Evolutionary conservation across 2,113 vertebrate species (phyloP), one percentile per base, ranked within the genome.

Genomic region (Hydropotes inermis): DNA sequence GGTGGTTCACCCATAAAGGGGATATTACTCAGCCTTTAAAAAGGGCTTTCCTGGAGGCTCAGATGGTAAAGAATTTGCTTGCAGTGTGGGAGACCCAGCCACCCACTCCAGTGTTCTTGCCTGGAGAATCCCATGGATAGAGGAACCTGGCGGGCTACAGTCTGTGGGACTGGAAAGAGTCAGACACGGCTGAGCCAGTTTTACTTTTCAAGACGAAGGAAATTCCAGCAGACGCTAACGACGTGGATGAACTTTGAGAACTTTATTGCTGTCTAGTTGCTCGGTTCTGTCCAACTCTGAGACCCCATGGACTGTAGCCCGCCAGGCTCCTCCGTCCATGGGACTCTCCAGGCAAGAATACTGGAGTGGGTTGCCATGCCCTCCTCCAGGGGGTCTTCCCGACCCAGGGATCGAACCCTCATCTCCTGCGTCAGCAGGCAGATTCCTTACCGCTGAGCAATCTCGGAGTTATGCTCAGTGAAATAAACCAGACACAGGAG

Each of bases 211-310:
- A 67, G 33, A 67, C 7, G 16, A 17, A 67, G 33, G 61, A 19
- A 0, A 19, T 10, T n/a, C 61, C 7, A 0, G 61, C 61, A 67
- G 61, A 67, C 0, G 33, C 61, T n/a, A 67, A 67, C 7, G 1
- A 67, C 0, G 61, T 19, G 61, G 16, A 19, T 2, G 61, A 67
- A 5, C 7, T 16, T 19, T 17, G 33, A 19, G 7, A 9, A 67
- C 16, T 17, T 8, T n/a, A 7, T 9, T 0, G 1, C 4, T 7
- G 1, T n/a, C 7, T 1, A 8, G 3, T 0, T 0, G 33, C 33
- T 67, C 3, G 7, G 33, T 67, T 16, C 1, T 5, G 33, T n/a
- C 61, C 61, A n/a, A 33, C 16, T 33, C 7, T 1, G 61, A 3
- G 16, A 67, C 16, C 0, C 61, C 61, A 10, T 2, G 1, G 33